Percentiles rank a stretch among this genome's conserved stretches.
These are phyloP conservation scores for Galerucella nymphaeae DNA, from an alignment of 2,888 invertebrate genomes.

Conservation along the genomic window DNA sequence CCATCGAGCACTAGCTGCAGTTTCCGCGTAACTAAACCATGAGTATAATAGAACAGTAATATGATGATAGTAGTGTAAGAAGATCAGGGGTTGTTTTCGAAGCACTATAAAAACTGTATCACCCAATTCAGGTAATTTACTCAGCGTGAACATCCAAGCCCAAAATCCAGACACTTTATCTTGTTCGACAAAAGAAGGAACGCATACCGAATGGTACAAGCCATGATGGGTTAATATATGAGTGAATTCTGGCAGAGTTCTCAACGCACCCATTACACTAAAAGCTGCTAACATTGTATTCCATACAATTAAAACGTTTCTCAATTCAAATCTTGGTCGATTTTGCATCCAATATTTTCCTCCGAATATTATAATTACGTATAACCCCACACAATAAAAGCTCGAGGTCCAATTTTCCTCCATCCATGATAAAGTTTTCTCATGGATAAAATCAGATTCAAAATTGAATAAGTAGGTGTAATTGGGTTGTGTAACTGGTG, in stretches of 20 bases:
- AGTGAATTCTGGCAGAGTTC: slow-evolving; percentile 93
- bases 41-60: slow-evolving; percentile 93
- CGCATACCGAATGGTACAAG: slow-evolving; percentile 95
- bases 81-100: slow-evolving; percentile 92
- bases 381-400: slow-evolving; percentile 86
- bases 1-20: slow-evolving; percentile 91
- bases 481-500: slow-evolving; percentile 80
- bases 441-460: slow-evolving; percentile 93
- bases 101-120: slow-evolving; percentile 95
- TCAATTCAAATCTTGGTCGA: slow-evolving; percentile 89
- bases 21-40: slow-evolving; percentile 93
- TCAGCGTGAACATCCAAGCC: slow-evolving; percentile 97
- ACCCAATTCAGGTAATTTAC: slow-evolving; percentile 95
- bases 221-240: slow-evolving; percentile 91
- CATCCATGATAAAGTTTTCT: slow-evolving; percentile 94
- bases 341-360: slow-evolving; percentile 95
- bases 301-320: slow-evolving; percentile 90
- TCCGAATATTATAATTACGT: slow-evolving; percentile 93
- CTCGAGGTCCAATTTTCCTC: slow-evolving; percentile 94
- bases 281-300: slow-evolving; percentile 92
- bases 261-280: slow-evolving; percentile 91
- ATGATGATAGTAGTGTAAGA: slow-evolving; percentile 97
- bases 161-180: slow-evolving; percentile 95
- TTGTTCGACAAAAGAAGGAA: slow-evolving; percentile 92
- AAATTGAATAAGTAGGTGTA: slow-evolving; percentile 96